Conservation (phyloP, 2,113 vertebrate species). For the Elgaria multicarinata region DNA sequence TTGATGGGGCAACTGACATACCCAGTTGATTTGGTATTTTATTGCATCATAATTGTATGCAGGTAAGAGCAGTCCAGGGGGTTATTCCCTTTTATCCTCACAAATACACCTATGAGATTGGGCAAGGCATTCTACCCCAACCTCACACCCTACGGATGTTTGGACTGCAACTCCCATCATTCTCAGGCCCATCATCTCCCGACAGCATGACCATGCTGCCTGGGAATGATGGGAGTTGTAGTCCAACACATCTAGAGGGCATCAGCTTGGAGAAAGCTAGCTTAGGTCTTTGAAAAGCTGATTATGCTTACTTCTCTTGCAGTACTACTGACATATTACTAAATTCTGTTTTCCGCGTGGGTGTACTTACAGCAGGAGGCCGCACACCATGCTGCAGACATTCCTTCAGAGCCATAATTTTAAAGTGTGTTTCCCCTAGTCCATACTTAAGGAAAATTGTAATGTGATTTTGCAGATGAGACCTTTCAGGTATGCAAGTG, state of each 20-base stretch:
- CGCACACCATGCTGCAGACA: neutral
- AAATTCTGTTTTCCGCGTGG: neutral
- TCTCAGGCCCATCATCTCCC: too few relatives aligned
- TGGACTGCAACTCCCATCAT: too few relatives aligned
- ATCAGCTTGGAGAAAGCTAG: too few relatives aligned
- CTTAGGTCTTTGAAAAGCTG: neutral
- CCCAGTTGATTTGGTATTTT: neutral
- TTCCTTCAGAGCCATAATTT: slow-evolving; percentile 9
- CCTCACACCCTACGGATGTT: too few relatives aligned
- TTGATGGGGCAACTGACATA: neutral
- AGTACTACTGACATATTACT: neutral
- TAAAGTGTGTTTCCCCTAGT: neutral
- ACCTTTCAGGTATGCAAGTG: neutral
- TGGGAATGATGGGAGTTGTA: too few relatives aligned
- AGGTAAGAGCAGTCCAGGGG: neutral
- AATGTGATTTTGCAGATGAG: neutral
- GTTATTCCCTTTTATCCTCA: neutral
- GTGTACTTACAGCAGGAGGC: neutral
- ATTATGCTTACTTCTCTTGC: neutral
- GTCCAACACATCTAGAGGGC: too few relatives aligned
- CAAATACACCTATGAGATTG: neutral
- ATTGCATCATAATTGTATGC: neutral
- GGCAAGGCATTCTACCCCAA: too few relatives aligned
- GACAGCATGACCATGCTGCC: too few relatives aligned
- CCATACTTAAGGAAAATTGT: slow-evolving; percentile 4